Evolutionary conservation across 2,888 invertebrate species (phyloP).

Genomic region (Ectobius pallidus): DNA sequence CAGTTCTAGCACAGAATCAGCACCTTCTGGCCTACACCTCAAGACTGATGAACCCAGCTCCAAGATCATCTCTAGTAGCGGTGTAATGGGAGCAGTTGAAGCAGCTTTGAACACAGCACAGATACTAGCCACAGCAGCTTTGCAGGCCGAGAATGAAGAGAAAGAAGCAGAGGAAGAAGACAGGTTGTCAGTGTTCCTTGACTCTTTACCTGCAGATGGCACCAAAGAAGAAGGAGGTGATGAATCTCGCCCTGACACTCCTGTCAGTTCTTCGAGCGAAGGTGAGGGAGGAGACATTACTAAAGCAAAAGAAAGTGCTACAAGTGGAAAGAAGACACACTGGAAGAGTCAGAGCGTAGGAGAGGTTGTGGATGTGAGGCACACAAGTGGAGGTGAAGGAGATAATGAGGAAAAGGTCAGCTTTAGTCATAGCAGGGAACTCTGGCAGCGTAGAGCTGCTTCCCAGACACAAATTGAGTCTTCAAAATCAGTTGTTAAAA

Average conservation of each 20-base stretch:
- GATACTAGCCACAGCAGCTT: conserved; percentile 41
- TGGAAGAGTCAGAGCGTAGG: conserved; percentile 59
- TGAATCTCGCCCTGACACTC: conserved; percentile 38
- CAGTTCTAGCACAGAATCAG: conserved; percentile 8
- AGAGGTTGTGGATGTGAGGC: conserved; percentile 8
- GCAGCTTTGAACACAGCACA: conserved; percentile 41
- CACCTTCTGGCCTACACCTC: conserved; percentile 10
- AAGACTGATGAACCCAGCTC: conserved; percentile 23
- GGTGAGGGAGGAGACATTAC: conserved; percentile 22
- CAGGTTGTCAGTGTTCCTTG: conserved; percentile 47
- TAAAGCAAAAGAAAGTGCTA: not conserved
- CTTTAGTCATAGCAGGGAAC: conserved; percentile 61
- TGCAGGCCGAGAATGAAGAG: conserved; percentile 36
- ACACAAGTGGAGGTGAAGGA: conserved; percentile 49
- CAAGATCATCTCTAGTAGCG: not conserved
- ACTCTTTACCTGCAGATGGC: conserved; percentile 44
- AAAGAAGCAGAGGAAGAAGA: conserved; percentile 46
- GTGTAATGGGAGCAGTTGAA: conserved; percentile 48
- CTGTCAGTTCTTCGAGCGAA: conserved; percentile 38
- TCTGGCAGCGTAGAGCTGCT: conserved; percentile 67
- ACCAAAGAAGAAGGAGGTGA: conserved; percentile 30
- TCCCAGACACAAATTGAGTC: conserved; percentile 55
- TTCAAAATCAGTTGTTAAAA: conserved; percentile 43
- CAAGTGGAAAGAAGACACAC: conserved; percentile 46
- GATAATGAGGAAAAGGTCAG: conserved; percentile 50